Evolutionary conservation across 2,888 invertebrate species (phyloP).

Genomic region (Ctena decussata): DNA sequence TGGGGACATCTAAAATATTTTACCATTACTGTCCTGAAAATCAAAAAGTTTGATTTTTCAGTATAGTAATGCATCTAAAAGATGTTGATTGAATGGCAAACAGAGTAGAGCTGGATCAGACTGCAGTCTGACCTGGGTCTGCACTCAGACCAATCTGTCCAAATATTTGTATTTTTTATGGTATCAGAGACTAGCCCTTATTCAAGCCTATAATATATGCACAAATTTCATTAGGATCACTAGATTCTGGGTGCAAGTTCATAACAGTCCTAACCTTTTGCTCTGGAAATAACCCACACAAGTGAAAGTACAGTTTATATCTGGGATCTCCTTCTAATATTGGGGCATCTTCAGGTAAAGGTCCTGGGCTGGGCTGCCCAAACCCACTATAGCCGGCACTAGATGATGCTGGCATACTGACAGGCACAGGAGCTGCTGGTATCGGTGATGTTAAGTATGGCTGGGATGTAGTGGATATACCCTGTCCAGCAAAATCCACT

Average conservation of each 20-base stretch:
- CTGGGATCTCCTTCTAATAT: constrained; percentile 89
- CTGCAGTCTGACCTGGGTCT: too few species aligned
- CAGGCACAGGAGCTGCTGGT: background rate
- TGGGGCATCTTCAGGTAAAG: constrained; percentile 61
- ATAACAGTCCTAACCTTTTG: constrained; percentile 96
- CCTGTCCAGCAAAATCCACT: background rate
- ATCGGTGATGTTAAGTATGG: background rate
- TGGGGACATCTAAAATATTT: too few species aligned
- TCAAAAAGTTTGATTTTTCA: too few species aligned
- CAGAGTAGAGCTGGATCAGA: too few species aligned
- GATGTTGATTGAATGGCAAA: too few species aligned
- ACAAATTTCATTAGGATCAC: constrained; percentile 91
- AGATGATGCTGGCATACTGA: background rate
- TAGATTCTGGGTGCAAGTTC: constrained; percentile 95
- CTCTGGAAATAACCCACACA: constrained; percentile 96
- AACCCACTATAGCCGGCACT: background rate
- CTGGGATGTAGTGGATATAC: background rate
- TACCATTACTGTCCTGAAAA: too few species aligned
- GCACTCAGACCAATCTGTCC: too few species aligned
- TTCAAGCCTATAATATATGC: constrained; percentile 65
- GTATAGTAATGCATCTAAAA: too few species aligned
- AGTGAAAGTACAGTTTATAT: constrained; percentile 93
- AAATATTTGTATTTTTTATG: too few species aligned
- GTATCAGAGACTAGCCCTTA: constrained; percentile 8
- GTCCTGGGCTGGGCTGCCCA: background rate